phyloP scores from a whole-genome alignment of 2,888 invertebrate genomes.

The Glaucopsyche alexis region DNA sequence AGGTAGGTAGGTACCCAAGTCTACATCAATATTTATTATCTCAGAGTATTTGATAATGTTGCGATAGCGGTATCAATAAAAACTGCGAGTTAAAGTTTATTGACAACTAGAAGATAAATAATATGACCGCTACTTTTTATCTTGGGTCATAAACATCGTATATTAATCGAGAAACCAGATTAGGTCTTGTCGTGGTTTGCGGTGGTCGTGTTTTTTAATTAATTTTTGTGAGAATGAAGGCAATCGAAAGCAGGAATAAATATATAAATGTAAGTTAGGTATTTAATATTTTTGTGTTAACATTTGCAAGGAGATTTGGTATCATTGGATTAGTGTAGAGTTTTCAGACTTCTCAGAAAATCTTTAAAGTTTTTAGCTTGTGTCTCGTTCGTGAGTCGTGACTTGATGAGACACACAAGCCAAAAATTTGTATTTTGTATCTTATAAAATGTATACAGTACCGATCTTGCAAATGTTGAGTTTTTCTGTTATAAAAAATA shows the following conservation, averaged over 20 bases:
- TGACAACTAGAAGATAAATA: conserved; percentile 56
- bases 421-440: too few relatives aligned
- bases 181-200: conserved; percentile 43
- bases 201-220: conserved; percentile 23
- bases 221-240: conserved; percentile 47
- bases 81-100: conserved; percentile 46
- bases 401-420: too few relatives aligned
- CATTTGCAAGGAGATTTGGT: too few relatives aligned
- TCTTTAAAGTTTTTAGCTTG: too few relatives aligned
- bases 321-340: too few relatives aligned
- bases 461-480: too few relatives aligned
- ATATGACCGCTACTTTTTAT: conserved; percentile 45
- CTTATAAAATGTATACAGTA: too few relatives aligned
- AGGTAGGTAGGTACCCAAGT: not conserved
- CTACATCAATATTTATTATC: not conserved
- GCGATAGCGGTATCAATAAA: conserved; percentile 23
- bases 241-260: conserved; percentile 52
- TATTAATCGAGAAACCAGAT: conserved; percentile 43
- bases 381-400: too few relatives aligned
- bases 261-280: conserved; percentile 33
- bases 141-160: conserved; percentile 36
- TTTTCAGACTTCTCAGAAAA: too few relatives aligned
- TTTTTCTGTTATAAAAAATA: too few relatives aligned
- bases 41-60: not conserved
- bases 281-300: too few relatives aligned